phyloP scores from a whole-genome alignment of 2,113 vertebrate species.

The Syngnathoides biaculeatus region DNA sequence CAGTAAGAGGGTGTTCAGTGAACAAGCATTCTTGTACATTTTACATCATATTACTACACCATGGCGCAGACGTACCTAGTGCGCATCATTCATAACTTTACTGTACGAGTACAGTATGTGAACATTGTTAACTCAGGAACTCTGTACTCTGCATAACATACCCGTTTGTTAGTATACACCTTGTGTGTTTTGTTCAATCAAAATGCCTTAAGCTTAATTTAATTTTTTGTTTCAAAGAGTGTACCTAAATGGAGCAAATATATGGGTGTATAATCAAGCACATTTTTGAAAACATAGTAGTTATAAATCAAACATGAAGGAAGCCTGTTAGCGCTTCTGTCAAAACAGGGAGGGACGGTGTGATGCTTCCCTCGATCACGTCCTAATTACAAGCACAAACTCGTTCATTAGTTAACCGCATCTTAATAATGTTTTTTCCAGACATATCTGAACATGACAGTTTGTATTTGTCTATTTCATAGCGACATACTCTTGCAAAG shows the following conservation, averaged over 20 bases:
- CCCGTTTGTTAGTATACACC: too few species aligned
- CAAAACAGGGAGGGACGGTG: neutral
- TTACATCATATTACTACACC: too few species aligned
- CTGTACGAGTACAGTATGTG: too few species aligned
- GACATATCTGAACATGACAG: neutral
- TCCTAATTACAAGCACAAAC: constrained; percentile 6
- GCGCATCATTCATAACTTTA: too few species aligned
- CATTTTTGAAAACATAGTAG: neutral
- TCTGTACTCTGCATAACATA: too few species aligned
- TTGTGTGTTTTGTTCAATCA: too few species aligned
- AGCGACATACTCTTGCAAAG: neutral
- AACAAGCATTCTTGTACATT: too few species aligned
- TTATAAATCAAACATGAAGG: neutral
- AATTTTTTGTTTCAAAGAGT: too few species aligned
- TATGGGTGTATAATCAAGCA: neutral
- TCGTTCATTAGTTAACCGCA: neutral
- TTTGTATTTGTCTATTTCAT: neutral
- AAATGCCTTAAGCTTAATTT: too few species aligned
- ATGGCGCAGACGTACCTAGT: too few species aligned
- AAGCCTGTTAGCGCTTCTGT: neutral
- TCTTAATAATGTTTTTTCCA: neutral
- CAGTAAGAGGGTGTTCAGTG: too few species aligned
- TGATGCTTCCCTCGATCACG: neutral
- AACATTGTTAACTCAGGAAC: too few species aligned
- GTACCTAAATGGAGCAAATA: neutral